Percentiles rank a stretch among this genome's conserved stretches.
These are phyloP conservation scores for Zaprionus obscuricornis DNA, from an alignment of 2,888 invertebrate genomes.

Conservation along the genomic window DNA sequence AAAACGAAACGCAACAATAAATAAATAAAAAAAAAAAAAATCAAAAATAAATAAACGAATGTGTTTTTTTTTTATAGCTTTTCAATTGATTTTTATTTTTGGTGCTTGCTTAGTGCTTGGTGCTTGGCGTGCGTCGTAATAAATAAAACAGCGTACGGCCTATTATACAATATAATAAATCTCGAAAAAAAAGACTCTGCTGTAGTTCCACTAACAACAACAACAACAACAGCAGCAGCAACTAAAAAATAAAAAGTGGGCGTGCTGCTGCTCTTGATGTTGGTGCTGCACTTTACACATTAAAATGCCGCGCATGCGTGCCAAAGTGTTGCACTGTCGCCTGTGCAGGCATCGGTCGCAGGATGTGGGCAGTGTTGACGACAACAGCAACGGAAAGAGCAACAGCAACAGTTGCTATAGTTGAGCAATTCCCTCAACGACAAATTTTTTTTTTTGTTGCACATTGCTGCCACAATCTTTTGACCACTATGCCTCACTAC, in stretches of 20 bases:
- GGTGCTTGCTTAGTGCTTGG: conserved; percentile 19
- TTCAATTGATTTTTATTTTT: conserved; percentile 73
- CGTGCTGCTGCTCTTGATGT: conserved; percentile 73
- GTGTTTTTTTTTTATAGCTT: conserved; percentile 80
- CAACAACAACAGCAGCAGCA: conserved; percentile 6
- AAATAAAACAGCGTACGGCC: conserved; percentile 71
- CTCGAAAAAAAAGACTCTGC: conserved; percentile 47
- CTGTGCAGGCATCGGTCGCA: conserved; percentile 23
- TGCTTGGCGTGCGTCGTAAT: conserved; percentile 69
- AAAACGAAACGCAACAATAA: neutral
- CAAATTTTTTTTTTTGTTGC: conserved; percentile 52
- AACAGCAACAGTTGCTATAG: conserved; percentile 27
- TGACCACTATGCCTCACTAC: conserved; percentile 4
- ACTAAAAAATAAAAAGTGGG: conserved; percentile 75
- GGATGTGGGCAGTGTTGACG: conserved; percentile 44
- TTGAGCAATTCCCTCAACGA: conserved; percentile 70
- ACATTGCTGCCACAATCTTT: conserved; percentile 21
- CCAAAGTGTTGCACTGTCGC: conserved; percentile 62
- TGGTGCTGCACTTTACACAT: conserved; percentile 67
- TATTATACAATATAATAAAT: conserved; percentile 78
- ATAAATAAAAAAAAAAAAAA: conserved; percentile 40
- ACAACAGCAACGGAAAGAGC: too few relatives aligned
- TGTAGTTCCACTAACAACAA: conserved; percentile 6
- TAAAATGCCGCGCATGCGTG: conserved; percentile 79
- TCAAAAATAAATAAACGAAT: conserved; percentile 67